Conservation (phyloP, 2,797 vertebrate genomes). For the Melanotaenia pygmaea region DNA sequence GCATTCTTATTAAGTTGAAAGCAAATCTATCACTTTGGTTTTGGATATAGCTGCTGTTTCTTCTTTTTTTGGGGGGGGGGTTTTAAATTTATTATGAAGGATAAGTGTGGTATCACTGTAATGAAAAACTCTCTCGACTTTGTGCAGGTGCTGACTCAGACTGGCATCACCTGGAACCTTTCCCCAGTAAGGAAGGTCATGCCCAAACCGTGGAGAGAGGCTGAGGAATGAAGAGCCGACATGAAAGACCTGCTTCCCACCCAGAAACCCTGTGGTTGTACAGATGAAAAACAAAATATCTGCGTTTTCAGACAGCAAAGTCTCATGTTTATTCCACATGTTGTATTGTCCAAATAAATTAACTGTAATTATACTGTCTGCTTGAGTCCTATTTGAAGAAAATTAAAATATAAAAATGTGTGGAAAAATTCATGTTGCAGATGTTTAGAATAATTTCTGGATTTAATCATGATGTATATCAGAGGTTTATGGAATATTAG, state of each 20-base stretch:
- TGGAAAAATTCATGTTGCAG: no score
- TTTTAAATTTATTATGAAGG: background rate
- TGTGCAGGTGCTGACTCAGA: constrained; percentile 79
- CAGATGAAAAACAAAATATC: constrained; percentile 64
- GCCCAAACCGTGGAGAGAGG: constrained; percentile 78
- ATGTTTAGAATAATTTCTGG: no score
- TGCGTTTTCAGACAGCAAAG: constrained; percentile 49
- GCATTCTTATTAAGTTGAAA: no score
- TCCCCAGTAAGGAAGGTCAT: constrained; percentile 81
- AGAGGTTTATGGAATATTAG: no score
- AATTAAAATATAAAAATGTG: no score
- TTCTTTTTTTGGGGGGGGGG: no score
- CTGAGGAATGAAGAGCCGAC: constrained; percentile 59
- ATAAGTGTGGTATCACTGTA: background rate
- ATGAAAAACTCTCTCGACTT: background rate
- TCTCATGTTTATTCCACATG: constrained; percentile 63
- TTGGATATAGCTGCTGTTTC: background rate
- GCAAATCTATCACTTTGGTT: background rate
- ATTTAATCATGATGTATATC: no score
- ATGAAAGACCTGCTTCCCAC: constrained; percentile 16
- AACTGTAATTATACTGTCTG: constrained; percentile 57
- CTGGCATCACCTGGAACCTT: constrained; percentile 81
- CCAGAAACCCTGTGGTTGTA: constrained; percentile 63
- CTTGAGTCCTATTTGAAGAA: background rate
- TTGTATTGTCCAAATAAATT: constrained; percentile 78